Conservation (phyloP, 2,797 vertebrate genomes). For the Rhinella marina region DNA sequence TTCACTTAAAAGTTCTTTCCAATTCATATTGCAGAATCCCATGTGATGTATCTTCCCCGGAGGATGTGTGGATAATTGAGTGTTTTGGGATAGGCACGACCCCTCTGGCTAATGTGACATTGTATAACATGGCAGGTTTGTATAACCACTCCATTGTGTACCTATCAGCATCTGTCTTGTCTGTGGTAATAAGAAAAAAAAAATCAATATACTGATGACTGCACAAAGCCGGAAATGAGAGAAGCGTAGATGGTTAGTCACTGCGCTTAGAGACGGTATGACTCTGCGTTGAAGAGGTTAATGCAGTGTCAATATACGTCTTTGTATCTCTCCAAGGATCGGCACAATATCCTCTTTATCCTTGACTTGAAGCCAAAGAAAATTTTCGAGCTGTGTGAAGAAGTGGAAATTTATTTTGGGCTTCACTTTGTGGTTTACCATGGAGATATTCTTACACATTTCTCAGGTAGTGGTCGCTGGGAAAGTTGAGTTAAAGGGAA, state of each 20-base stretch:
- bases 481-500: constrained; percentile 31
- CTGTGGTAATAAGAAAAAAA: not conserved
- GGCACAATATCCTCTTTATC: constrained; percentile 46
- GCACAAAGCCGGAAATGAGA: not conserved
- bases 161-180: not conserved
- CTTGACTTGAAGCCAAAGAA: constrained; percentile 51
- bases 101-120: not conserved
- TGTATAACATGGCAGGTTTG: not conserved
- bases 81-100: not conserved
- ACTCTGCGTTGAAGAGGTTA: constrained; percentile 24
- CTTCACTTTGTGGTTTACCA: constrained; percentile 52
- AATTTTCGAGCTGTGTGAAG: constrained; percentile 45
- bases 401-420: constrained; percentile 58
- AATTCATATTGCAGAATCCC: no score
- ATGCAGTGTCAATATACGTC: constrained; percentile 2
- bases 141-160: not conserved
- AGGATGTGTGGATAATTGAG: no score
- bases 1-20: no score
- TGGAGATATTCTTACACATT: constrained; percentile 55
- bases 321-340: constrained; percentile 36
- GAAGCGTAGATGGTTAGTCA: not conserved
- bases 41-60: not conserved
- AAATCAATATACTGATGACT: constrained; percentile 21
- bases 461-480: constrained; percentile 44
- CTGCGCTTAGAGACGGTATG: not conserved